A percentile compares a stretch with the other conserved stretches of the same genome.
Conservation (phyloP, 2,797 vertebrate genomes). For the Menidia menidia region DNA sequence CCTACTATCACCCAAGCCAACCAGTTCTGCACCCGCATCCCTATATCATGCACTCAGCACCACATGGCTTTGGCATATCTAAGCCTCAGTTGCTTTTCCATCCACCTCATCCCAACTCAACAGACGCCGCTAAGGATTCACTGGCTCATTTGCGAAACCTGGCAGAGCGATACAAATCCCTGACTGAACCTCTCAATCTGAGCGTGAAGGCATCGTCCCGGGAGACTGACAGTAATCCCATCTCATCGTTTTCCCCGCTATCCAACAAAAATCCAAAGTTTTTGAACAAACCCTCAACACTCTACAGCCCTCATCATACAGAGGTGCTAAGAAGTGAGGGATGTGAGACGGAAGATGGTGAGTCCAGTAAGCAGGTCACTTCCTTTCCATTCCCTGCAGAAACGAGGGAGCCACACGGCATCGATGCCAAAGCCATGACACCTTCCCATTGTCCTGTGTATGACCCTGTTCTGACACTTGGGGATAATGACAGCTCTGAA, state of each 20-base stretch:
- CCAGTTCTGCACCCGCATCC: conserved; percentile 35
- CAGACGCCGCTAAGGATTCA: conserved; percentile 46
- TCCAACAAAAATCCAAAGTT: conserved; percentile 79
- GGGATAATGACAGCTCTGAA: not conserved
- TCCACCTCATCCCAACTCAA: not conserved
- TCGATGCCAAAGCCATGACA: conserved; percentile 14
- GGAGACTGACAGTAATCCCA: conserved; percentile 41
- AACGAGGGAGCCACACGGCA: conserved; percentile 8
- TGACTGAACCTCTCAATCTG: conserved; percentile 81
- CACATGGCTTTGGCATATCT: not conserved
- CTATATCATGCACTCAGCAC: conserved; percentile 27
- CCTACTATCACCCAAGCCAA: conserved; percentile 43
- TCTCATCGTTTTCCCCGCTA: conserved; percentile 74
- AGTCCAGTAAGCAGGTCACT: not conserved
- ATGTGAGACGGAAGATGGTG: conserved; percentile 27
- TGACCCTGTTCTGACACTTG: conserved; percentile 2
- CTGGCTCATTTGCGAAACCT: conserved; percentile 77
- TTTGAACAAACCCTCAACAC: conserved; percentile 76
- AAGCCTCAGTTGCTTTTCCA: conserved; percentile 22
- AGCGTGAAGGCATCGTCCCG: conserved; percentile 58
- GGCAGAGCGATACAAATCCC: conserved; percentile 76
- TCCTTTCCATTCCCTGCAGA: not conserved
- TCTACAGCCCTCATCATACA: conserved; percentile 56
- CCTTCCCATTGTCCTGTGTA: conserved; percentile 14
- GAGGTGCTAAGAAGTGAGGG: conserved; percentile 28